Percentiles rank a stretch among this genome's conserved stretches.
These are phyloP conservation scores for Phthorimaea operculella DNA, from an alignment of 1,140 invertebrate genomes.

Conservation along the genomic window DNA sequence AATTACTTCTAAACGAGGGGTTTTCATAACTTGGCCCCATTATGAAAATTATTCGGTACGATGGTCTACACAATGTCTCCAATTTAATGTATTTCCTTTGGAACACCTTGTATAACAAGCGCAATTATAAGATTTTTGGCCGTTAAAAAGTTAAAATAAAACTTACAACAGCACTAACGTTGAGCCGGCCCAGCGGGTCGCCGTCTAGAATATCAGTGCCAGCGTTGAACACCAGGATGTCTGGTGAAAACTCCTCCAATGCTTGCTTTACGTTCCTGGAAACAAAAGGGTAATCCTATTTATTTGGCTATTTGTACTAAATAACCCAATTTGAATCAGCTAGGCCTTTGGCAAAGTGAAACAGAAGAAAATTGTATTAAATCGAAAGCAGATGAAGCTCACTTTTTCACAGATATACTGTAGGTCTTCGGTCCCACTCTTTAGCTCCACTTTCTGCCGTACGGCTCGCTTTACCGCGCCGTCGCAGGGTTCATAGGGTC, in stretches of 20 bases:
- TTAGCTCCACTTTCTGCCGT: slow-evolving; percentile 77
- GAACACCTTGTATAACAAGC: too few relatives aligned
- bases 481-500: too few relatives aligned
- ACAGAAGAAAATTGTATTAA: too few relatives aligned
- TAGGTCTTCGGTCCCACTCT: slow-evolving; percentile 73
- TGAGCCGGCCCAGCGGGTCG: slow-evolving; percentile 79
- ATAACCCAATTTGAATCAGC: slow-evolving; percentile 10
- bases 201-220: slow-evolving; percentile 86
- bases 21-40: too few relatives aligned
- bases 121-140: too few relatives aligned
- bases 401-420: slow-evolving; percentile 82
- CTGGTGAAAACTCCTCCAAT: slow-evolving; percentile 79
- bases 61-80: too few relatives aligned
- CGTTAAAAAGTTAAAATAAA: too few relatives aligned
- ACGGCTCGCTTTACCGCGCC: slow-evolving; percentile 79
- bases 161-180: slow-evolving; percentile 74
- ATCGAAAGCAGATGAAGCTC: too few relatives aligned
- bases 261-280: slow-evolving; percentile 73
- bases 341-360: too few relatives aligned
- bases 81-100: too few relatives aligned
- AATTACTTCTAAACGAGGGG: too few relatives aligned
- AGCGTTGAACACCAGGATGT: slow-evolving; percentile 89
- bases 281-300: slow-evolving; percentile 16
- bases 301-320: background rate
- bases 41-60: too few relatives aligned